These are phyloP conservation scores for Aptenodytes patagonicus DNA, from an alignment of 2,113 vertebrate genomes.

Conservation along the genomic window DNA sequence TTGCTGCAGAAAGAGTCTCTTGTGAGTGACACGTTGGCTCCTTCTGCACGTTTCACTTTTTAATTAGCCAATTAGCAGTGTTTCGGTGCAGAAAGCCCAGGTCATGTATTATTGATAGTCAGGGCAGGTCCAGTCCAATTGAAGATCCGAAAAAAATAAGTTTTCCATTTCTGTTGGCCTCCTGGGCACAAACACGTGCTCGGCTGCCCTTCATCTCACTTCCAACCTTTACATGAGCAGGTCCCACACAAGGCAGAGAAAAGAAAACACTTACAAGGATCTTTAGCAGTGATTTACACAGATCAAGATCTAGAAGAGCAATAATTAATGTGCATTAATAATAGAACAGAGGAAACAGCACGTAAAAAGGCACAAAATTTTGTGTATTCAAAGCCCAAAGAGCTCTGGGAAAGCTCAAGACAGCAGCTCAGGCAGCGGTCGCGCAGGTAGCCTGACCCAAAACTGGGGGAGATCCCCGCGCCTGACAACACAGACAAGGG, in stretches of 20 bases:
- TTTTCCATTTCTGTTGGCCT: constrained; percentile 65
- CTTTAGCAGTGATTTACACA: neutral
- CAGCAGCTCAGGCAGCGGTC: neutral
- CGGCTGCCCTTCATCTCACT: neutral
- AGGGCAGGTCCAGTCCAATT: constrained; percentile 67
- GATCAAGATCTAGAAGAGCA: neutral
- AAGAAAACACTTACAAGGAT: neutral
- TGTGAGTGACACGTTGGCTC: constrained; percentile 71
- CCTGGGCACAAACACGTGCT: neutral
- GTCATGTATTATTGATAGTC: constrained; percentile 93
- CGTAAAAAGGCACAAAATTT: neutral
- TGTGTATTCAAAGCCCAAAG: neutral
- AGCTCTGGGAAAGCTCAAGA: neutral
- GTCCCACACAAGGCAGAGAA: neutral
- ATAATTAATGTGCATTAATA: neutral
- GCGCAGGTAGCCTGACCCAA: neutral
- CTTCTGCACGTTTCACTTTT: constrained; percentile 86
- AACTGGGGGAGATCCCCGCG: accelerated
- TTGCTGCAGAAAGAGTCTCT: constrained; percentile 74
- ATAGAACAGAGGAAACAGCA: neutral
- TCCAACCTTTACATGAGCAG: neutral
- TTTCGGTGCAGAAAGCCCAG: constrained; percentile 78
- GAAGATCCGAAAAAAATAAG: constrained; percentile 66
- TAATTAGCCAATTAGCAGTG: constrained; percentile 97
- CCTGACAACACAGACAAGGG: neutral